These are phyloP conservation scores for Falco peregrinus DNA, from an alignment of 2,797 vertebrate species.

Conservation along the genomic window DNA sequence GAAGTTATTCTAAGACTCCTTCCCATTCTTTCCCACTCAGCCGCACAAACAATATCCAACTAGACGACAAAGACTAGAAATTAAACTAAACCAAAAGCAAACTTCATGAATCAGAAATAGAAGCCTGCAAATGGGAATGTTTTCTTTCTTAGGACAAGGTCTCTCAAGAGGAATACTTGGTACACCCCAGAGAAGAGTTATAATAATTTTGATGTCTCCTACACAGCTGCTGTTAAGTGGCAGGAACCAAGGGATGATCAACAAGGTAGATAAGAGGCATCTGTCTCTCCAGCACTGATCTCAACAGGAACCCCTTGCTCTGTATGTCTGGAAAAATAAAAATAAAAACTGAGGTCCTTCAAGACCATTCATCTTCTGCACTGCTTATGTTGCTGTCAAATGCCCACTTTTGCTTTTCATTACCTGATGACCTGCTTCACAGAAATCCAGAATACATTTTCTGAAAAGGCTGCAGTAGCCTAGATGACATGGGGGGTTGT, in stretches of 20 bases:
- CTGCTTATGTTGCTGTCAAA: not conserved
- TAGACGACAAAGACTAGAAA: not conserved
- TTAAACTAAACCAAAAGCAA: not conserved
- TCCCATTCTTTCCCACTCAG: not conserved
- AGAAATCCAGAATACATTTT: not conserved
- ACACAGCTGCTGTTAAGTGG: not conserved
- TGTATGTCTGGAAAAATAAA: accelerated
- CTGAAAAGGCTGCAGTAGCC: not conserved
- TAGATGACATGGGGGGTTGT: not conserved
- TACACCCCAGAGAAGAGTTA: not conserved
- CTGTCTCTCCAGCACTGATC: not conserved
- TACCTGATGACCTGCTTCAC: not conserved
- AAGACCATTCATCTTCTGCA: not conserved
- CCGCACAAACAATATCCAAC: not conserved
- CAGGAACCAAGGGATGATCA: not conserved
- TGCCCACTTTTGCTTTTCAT: not conserved
- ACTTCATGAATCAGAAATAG: not conserved
- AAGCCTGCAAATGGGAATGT: not conserved
- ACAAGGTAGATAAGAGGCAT: not conserved
- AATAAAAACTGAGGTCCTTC: not conserved
- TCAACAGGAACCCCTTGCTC: not conserved
- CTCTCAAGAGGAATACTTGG: not conserved
- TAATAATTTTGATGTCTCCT: not conserved
- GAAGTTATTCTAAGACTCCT: not conserved
- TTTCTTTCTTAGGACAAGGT: not conserved